phyloP scores from a whole-genome alignment of 2,113 vertebrate species.

The Saguinus imperator region DNA sequence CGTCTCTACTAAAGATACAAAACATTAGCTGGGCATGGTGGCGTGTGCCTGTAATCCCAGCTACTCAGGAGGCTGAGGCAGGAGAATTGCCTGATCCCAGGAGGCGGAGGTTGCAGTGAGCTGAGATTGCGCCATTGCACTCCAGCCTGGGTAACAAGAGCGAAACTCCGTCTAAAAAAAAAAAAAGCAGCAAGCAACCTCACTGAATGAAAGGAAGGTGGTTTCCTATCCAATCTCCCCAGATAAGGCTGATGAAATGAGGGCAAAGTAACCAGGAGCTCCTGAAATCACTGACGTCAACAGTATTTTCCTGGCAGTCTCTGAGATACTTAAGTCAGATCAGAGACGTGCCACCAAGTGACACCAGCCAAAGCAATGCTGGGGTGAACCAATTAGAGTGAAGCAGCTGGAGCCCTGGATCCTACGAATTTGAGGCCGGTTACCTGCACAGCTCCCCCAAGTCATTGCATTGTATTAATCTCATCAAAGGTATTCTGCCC shows the following conservation, averaged over 20 bases:
- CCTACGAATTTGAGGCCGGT: neutral
- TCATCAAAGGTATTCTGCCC: neutral
- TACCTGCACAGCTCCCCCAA: neutral
- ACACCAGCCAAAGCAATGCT: neutral
- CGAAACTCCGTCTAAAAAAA: too few relatives aligned
- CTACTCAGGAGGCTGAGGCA: too few relatives aligned
- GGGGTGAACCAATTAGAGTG: rapidly evolving
- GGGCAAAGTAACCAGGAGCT: neutral
- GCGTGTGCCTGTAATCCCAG: too few relatives aligned
- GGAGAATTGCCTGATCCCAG: too few relatives aligned
- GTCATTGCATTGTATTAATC: neutral
- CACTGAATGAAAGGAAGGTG: neutral
- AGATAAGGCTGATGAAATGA: neutral
- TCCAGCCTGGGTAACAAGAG: too few relatives aligned
- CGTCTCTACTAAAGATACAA: too few relatives aligned
- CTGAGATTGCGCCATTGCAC: too few relatives aligned
- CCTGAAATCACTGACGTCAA: neutral
- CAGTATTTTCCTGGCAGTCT: neutral
- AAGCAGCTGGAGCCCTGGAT: neutral
- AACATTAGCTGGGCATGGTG: too few relatives aligned
- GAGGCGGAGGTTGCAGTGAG: too few relatives aligned
- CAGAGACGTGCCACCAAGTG: neutral
- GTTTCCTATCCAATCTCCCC: neutral
- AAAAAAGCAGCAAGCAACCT: neutral
- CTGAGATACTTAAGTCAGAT: neutral